Percentiles rank a stretch among this genome's conserved stretches.
phyloP scores from a whole-genome alignment of 2,888 invertebrate genomes.

The Cryptus armator region DNA sequence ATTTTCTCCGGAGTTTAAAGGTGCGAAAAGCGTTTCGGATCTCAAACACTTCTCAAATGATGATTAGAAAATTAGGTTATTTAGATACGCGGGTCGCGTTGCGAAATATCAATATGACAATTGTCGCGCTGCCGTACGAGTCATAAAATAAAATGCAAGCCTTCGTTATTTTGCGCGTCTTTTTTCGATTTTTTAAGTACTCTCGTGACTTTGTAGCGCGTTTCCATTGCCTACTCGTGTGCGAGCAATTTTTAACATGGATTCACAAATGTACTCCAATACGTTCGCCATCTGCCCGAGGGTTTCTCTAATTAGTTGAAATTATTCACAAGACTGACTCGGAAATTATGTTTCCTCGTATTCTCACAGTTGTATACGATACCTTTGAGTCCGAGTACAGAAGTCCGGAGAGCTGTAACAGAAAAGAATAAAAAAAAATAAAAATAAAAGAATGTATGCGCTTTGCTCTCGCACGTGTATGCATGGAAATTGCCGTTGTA shows the following conservation, averaged over 20 bases:
- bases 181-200: neutral
- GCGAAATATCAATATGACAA: neutral
- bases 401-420: neutral
- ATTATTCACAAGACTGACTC: constrained; percentile 37
- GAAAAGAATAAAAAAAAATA: neutral
- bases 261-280: neutral
- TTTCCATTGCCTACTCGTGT: constrained; percentile 4
- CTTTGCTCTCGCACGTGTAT: constrained; percentile 51
- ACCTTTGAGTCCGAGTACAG: neutral
- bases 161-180: neutral
- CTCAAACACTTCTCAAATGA: neutral
- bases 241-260: neutral
- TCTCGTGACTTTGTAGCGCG: neutral
- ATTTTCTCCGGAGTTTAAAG: neutral
- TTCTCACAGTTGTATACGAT: neutral
- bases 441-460: constrained; percentile 27
- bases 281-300: constrained; percentile 27
- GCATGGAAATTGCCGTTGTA: constrained; percentile 68
- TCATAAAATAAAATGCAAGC: neutral
- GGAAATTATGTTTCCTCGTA: constrained; percentile 50
- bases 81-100: neutral
- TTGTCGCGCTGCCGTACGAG: neutral
- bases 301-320: constrained; percentile 61
- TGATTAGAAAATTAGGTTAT: neutral
- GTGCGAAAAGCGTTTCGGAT: neutral